Evolutionary conservation across 1,140 invertebrate species (phyloP).

Genomic region (Magallana gigas): DNA sequence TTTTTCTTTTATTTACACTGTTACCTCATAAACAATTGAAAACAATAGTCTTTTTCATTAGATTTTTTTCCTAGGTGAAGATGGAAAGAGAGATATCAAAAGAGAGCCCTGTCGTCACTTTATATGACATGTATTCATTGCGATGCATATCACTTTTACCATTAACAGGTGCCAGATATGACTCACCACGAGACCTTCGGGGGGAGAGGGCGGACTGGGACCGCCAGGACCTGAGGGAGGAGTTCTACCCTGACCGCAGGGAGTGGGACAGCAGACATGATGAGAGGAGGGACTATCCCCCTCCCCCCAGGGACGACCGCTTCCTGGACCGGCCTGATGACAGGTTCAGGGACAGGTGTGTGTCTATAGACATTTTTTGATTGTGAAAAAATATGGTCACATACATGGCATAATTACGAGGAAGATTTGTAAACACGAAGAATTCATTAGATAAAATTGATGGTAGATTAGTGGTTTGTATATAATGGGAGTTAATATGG

Average conservation of each 20-base stretch:
- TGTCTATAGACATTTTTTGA: background rate
- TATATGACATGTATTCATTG: too few relatives aligned
- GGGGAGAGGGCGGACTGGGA: slow-evolving; percentile 54
- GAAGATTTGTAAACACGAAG: too few relatives aligned
- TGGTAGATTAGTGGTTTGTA: too few relatives aligned
- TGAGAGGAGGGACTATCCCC: slow-evolving; percentile 45
- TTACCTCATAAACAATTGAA: background rate
- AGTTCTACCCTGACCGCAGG: slow-evolving; percentile 53
- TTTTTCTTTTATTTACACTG: background rate
- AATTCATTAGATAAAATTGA: too few relatives aligned
- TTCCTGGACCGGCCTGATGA: slow-evolving; percentile 40
- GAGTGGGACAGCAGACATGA: slow-evolving; percentile 54
- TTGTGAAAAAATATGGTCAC: too few relatives aligned
- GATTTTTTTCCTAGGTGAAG: background rate
- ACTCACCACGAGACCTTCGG: slow-evolving; percentile 19
- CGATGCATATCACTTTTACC: too few relatives aligned
- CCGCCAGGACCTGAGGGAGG: slow-evolving; percentile 44
- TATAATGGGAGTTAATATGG: too few relatives aligned
- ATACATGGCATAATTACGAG: too few relatives aligned
- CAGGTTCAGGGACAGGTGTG: background rate
- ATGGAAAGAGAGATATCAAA: background rate
- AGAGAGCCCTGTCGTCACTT: too few relatives aligned
- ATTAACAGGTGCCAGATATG: slow-evolving; percentile 36
- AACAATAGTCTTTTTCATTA: background rate
- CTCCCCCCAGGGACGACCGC: slow-evolving; percentile 43